Evolutionary conservation across 2,113 vertebrate genomes (phyloP), one percentile per base, ranked within the genome.

Genomic region (Myotis yumanensis): DNA sequence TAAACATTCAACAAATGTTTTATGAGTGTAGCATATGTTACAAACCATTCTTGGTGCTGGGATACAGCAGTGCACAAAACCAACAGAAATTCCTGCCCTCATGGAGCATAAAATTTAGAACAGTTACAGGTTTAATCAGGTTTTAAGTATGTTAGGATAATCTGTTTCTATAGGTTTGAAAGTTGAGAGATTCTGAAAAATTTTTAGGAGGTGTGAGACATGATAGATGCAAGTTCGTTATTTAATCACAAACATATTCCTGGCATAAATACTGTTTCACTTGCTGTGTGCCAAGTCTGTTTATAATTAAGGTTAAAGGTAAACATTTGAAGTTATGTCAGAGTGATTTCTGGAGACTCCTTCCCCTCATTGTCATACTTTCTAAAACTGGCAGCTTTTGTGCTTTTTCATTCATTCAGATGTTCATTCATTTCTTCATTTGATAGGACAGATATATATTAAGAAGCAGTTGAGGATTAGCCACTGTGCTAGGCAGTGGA

Each of bases 61-160:
- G 17, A 52, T 90, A n/a, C 0, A 89, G 15, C 23, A 64, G 35
- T 46, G 23, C 10, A 48, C 22, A 76, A 80, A 95, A 71, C 28
- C 52, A 75, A 32, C 22, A 71, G 54, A 91, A 85, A 81, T 52
- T 80, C 62, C 37, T 92, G 46, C 9, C 59, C 22, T 86, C 22
- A 6, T 52, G 90, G 28, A 85, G 28, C 7, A 73, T 93, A 86
- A 37, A 32, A 66, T 77, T 92, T 94, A 84, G 76, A 89, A 72
- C 32, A 83, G 71, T 32, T 11, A 16, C 43, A 76, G 35, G 9
- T 64, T 96, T 95, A 82, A 66, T 92, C 40, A 52, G 12, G 7
- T 59, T 69, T 96, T 79, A 89, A 89, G 62, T 95, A 92, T 37
- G 76, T 93, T 76, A 86, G 48, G 54, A n/a, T 91, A 77, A 37